Evolutionary conservation across 2,113 vertebrate genomes (phyloP).

Genomic region (Taxidea taxus): DNA sequence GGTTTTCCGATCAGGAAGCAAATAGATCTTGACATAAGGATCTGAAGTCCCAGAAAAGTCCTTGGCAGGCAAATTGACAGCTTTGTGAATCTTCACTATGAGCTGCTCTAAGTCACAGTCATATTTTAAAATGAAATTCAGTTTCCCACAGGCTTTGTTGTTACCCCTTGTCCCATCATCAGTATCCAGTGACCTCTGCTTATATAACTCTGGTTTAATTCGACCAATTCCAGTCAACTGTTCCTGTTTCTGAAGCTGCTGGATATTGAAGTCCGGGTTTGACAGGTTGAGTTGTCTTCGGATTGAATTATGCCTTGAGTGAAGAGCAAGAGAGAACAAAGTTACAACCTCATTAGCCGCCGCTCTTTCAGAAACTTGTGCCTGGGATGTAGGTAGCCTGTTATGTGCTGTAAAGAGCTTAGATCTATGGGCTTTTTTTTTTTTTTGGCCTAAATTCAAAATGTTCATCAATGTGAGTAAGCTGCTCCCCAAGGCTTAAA

Average conservation of each 20-base stretch:
- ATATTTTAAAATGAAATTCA: constrained; percentile 96
- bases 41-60: constrained; percentile 99
- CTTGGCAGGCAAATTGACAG: constrained; percentile 96
- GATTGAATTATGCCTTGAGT: constrained; percentile 93
- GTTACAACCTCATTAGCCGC: constrained; percentile 57
- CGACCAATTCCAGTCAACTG: constrained; percentile 93
- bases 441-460: constrained; percentile 57
- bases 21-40: constrained; percentile 98
- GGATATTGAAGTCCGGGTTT: constrained; percentile 97
- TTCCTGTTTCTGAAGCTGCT: constrained; percentile 97
- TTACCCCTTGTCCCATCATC: constrained; percentile 89
- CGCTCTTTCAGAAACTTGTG: constrained; percentile 44
- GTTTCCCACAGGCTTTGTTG: constrained; percentile 91
- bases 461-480: constrained; percentile 42
- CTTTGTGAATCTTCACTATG: constrained; percentile 98
- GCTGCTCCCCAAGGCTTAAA: constrained; percentile 18
- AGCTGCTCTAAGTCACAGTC: constrained; percentile 98
- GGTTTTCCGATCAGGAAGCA: constrained; percentile 97
- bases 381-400: neutral
- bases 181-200: constrained; percentile 95
- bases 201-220: constrained; percentile 98
- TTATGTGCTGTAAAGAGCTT: neutral
- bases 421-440: neutral
- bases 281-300: constrained; percentile 96
- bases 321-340: constrained; percentile 67